Conservation (phyloP, 2,113 vertebrate genomes). For the Lethenteron reissneri region DNA sequence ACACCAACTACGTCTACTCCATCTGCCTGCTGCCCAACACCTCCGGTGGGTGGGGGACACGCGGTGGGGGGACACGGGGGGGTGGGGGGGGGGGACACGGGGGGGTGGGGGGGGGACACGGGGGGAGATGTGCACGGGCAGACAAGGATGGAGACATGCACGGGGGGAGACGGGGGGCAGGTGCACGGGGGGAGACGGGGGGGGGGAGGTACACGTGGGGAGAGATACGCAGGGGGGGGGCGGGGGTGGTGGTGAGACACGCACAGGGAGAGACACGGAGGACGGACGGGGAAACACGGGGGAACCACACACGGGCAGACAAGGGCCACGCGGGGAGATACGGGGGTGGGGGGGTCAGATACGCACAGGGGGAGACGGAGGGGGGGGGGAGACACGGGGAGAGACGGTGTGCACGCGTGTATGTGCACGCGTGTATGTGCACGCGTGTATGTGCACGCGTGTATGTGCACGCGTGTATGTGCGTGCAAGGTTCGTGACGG, state of each 20-base stretch:
- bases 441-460: background rate
- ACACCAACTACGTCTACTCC: conserved; percentile 94
- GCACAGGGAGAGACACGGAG: background rate
- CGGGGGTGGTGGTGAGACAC: background rate
- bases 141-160: background rate
- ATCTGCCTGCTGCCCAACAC: conserved; percentile 56
- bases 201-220: background rate
- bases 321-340: background rate
- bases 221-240: background rate
- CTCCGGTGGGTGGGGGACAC: conserved; percentile 30
- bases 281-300: background rate
- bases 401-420: background rate
- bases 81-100: background rate
- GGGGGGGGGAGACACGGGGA: background rate
- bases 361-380: background rate
- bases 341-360: background rate
- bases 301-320: background rate
- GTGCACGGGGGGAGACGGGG: background rate
- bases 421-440: background rate
- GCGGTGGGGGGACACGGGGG: background rate
- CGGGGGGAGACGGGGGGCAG: too few species aligned
- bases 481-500: conserved; percentile 49
- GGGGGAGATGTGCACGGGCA: background rate
- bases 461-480: background rate
- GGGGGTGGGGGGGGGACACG: background rate